A percentile compares a stretch with the other conserved stretches of the same genome.
Evolutionary conservation across 2,888 invertebrate species (phyloP).

Genomic region (Adela reaumurella): DNA sequence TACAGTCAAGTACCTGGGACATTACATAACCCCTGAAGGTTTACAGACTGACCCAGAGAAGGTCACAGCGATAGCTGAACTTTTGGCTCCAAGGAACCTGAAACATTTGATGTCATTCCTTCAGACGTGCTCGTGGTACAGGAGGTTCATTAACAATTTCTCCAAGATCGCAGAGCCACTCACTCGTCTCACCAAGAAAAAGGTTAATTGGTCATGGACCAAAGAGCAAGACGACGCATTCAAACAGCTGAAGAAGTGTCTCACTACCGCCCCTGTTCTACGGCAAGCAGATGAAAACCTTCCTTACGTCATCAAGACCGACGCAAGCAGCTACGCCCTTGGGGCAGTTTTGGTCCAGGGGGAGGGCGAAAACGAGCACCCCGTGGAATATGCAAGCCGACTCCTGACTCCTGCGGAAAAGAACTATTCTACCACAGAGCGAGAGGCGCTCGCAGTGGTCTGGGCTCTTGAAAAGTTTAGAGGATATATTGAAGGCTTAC

Average conservation of each 20-base stretch:
- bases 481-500: constrained; percentile 23
- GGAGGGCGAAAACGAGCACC: constrained; percentile 9
- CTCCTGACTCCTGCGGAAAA: constrained; percentile 17
- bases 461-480: constrained; percentile 26
- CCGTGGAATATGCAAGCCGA: constrained; percentile 12
- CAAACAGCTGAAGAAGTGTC: constrained; percentile 10
- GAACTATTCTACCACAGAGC: constrained; percentile 23
- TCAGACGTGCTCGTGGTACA: constrained; percentile 15
- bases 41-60: constrained; percentile 13
- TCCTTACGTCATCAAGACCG: constrained; percentile 9
- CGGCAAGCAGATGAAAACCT: constrained; percentile 8
- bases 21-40: constrained; percentile 12
- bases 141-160: constrained; percentile 21
- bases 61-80: constrained; percentile 9
- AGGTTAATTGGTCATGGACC: constrained; percentile 14
- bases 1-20: constrained; percentile 8
- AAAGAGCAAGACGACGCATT: constrained; percentile 13
- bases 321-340: constrained; percentile 8
- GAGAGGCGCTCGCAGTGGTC: constrained; percentile 22
- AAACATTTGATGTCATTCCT: constrained; percentile 13
- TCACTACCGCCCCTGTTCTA: constrained; percentile 13
- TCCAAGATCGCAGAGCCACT: constrained; percentile 13
- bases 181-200: constrained; percentile 16
- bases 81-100: constrained; percentile 10
- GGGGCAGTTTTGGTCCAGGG: constrained; percentile 12